Base-by-base conservation (phyloP, 2,888 invertebrate genomes). In the Ornithoptera alexandrae region DNA sequence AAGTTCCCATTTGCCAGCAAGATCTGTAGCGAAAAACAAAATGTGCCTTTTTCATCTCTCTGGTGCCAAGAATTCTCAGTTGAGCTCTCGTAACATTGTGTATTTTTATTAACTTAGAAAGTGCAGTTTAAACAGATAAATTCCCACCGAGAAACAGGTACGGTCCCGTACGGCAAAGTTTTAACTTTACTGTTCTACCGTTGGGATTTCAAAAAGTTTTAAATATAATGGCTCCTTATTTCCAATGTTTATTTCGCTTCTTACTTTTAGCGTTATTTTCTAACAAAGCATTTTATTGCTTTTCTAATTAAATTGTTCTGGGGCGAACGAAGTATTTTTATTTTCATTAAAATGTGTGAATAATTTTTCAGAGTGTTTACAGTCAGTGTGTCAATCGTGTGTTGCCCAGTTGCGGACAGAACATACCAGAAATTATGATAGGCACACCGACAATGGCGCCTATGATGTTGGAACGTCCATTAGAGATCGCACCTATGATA, bases 301-400 rank as follows among this genome's bases (percentile, higher is more conserved):
- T 20, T 60, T 56, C 18, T 36, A 39, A 61, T 53, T 15, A 46
- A 15, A 46, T 1, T 46, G 15, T 15, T 46, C 15, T 15, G 7
- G 7, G 12, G 12, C 15, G 1, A 46, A 4, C 2, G 15, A 15
- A 62, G 20, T 5, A 22, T 62, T 66, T 71, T 66, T 20, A 15
- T 15, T 15, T 46, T 46, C 0, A 46, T 15, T 46, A 46, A 12
- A 17, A 46, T 12, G 46, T 17, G 46, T 42, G 12, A 46, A 46
- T 46, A 46, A 46, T 70, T 71, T 81, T 81, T 0, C 85, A 88
- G 89, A 72, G 74, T 2, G 80, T 74, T 39, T 75, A 77, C 71
- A 75, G 80, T 0, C 87, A 89, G 76, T 81, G 81, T 63, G 59
- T 85, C 0, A 86, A 87, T 72, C 76, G 88, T 4, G 71, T 84